Base-by-base conservation (phyloP, 2,113 vertebrate genomes). In the Xenopus laevis region DNA sequence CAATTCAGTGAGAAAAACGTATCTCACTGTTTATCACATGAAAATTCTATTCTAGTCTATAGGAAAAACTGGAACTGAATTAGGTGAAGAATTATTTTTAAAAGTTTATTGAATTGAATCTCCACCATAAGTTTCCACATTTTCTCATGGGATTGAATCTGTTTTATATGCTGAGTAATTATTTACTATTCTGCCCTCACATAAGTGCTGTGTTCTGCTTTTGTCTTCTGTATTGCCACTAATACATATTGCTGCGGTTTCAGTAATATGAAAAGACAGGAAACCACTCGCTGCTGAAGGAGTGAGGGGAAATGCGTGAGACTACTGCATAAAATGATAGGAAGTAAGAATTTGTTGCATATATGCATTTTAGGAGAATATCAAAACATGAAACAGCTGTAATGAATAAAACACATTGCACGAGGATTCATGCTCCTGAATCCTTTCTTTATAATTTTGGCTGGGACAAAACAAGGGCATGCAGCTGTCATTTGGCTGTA, bases 401-500 rank as follows among this genome's bases (percentile, higher is more conserved):
- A 57, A 59, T 27, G 30, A n/a, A 33, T 40, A 65, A 20, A 53
- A 68, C 18, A 62, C n/a, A 21, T 23, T 17, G 55, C 15, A 21
- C 10, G 2, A 30, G 30, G 47, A 63, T 76, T 55, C 66, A 53
- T 20, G 58, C 47, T 50, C 61, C 58, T 70, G 65, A 70, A 70
- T 76, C 11, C 27, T 47, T 70, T 70, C 67, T 76, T 76, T 70
- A 76, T 76, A 66, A 44, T 57, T 13, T 4, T 7, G n/a, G 2
- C 30, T 57, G 57, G 16, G 7, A 64, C n/a, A 55, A 40, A 60
- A 63, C 46, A 64, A 53, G 18, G 46, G 40, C 46, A 63, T 33
- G 21, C 59, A 76, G 67, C 66, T 76, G 66, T 59, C 47, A 46
- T 61, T 40, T n/a, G 46, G 59, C 66, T 46, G 52, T 76, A 70